A percentile compares a stretch with the other conserved stretches of the same genome.
Conservation (phyloP, 2,888 invertebrate species). For the Ophion costatus region DNA sequence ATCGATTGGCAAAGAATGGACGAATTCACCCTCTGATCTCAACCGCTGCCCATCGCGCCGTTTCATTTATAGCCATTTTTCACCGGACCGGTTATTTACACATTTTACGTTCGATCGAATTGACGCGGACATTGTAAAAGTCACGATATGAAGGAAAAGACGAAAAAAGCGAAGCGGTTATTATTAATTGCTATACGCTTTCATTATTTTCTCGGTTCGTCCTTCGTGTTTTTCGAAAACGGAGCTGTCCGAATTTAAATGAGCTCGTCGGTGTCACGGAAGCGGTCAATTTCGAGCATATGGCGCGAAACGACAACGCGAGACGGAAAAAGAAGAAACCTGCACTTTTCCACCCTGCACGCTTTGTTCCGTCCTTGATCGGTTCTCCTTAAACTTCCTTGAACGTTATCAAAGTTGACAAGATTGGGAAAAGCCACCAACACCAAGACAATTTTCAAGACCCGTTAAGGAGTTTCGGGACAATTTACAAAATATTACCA, state of each 20-base stretch:
- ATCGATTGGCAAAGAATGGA: slow-evolving; percentile 46
- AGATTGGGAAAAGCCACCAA: too few species aligned
- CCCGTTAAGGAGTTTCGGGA: too few species aligned
- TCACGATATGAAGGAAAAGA: not conserved
- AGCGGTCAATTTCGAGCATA: slow-evolving; percentile 76
- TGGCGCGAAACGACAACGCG: slow-evolving; percentile 68
- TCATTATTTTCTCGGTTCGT: slow-evolving; percentile 23
- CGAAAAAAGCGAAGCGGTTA: not conserved
- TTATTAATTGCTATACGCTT: slow-evolving; percentile 1
- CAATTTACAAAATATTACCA: too few species aligned
- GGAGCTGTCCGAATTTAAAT: slow-evolving; percentile 68
- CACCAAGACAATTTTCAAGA: too few species aligned
- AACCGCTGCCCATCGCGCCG: slow-evolving; percentile 24
- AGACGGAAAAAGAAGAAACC: slow-evolving; percentile 14
- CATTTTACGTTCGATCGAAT: slow-evolving; percentile 10
- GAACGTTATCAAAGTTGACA: too few species aligned
- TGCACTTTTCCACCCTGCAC: slow-evolving; percentile 2
- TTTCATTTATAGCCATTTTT: slow-evolving; percentile 23
- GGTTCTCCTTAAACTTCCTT: not conserved
- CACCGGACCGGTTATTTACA: slow-evolving; percentile 19
- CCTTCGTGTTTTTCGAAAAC: slow-evolving; percentile 56
- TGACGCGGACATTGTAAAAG: not conserved
- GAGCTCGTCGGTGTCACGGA: slow-evolving; percentile 73
- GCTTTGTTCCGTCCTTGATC: not conserved
- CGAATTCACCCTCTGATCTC: slow-evolving; percentile 45